Evolutionary conservation across 1,140 invertebrate species (phyloP).

Genomic region (Heliconius himera): DNA sequence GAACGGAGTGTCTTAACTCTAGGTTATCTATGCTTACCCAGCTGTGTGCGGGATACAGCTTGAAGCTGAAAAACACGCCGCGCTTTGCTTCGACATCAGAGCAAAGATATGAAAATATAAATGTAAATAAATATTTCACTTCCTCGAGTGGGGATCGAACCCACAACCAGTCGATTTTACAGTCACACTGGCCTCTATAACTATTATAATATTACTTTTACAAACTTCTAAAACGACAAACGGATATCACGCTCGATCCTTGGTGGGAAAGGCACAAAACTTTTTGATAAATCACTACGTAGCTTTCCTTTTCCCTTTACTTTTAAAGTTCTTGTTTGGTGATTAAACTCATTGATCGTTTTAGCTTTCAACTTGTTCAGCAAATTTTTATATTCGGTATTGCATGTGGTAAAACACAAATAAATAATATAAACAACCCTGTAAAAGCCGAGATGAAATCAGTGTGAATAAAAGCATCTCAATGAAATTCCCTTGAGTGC

Average conservation of each 20-base stretch:
- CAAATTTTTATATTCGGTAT: no score
- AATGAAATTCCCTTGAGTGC: constrained; percentile 2
- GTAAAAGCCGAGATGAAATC: not conserved
- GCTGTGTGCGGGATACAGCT: not conserved
- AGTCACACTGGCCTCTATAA: not conserved
- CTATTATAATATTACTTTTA: not conserved
- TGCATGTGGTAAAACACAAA: no score
- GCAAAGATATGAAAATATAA: no score
- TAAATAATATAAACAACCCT: not conserved
- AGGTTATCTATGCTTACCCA: no score
- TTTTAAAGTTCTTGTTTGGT: not conserved
- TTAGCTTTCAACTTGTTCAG: not conserved
- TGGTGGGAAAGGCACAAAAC: not conserved
- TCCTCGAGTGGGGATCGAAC: no score
- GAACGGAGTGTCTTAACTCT: no score
- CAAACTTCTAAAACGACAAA: not conserved
- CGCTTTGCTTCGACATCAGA: no score
- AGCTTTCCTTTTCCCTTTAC: not conserved
- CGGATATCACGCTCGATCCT: not conserved
- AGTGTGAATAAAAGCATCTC: not conserved
- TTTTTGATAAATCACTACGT: not conserved
- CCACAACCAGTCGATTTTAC: no score
- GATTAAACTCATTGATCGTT: not conserved
- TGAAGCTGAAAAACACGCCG: not conserved
- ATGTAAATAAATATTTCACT: no score